Conservation (phyloP, 2,797 vertebrate genomes). For the Erethizon dorsatum region DNA sequence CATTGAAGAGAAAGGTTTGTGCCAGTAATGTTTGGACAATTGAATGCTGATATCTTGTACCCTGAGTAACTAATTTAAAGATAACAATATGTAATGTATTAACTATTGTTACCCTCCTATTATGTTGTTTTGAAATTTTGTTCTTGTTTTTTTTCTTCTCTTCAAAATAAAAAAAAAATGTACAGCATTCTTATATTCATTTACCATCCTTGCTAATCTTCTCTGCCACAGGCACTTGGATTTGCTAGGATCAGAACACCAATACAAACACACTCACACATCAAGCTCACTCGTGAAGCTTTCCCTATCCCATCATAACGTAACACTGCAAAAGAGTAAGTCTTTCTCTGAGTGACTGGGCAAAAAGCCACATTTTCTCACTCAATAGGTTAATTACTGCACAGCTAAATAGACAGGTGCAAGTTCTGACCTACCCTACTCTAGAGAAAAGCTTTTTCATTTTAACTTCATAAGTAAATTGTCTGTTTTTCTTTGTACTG, state of each 20-base stretch:
- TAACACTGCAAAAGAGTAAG: slow-evolving; percentile 79
- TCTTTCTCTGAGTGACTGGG: slow-evolving; percentile 77
- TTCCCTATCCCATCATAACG: neutral
- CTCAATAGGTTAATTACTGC: slow-evolving; percentile 74
- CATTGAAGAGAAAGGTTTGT: no score
- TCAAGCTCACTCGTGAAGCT: neutral
- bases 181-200: slow-evolving; percentile 29
- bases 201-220: slow-evolving; percentile 24
- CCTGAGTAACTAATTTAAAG: no score
- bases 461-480: slow-evolving; percentile 66
- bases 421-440: slow-evolving; percentile 64
- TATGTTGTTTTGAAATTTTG: no score
- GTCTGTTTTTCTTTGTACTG: neutral
- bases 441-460: slow-evolving; percentile 77
- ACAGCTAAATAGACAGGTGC: slow-evolving; percentile 67
- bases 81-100: no score
- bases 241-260: neutral
- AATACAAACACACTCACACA: neutral
- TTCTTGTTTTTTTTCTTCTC: no score
- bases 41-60: no score
- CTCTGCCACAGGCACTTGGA: neutral
- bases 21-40: no score
- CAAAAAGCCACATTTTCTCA: slow-evolving; percentile 77
- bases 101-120: no score
- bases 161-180: neutral